Conservation (phyloP, 1,140 invertebrate species). For the Pseudomyrmex dendroicus region DNA sequence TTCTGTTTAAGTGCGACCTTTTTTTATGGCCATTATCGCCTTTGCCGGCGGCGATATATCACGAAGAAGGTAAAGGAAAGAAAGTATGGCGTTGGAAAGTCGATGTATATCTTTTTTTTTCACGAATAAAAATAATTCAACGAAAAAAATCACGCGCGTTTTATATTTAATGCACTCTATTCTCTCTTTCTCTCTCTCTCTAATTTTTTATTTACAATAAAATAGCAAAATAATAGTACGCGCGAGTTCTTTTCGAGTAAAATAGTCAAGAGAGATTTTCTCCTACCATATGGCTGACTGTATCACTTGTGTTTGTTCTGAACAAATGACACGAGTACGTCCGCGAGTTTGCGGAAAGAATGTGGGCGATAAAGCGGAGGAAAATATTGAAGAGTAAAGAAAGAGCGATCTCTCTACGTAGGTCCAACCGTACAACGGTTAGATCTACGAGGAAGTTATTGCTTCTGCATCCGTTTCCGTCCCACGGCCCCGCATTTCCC, state of each 20-base stretch:
- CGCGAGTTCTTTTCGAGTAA: background rate
- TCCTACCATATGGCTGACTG: background rate
- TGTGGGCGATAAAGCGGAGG: background rate
- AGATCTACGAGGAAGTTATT: constrained; percentile 73
- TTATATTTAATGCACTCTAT: background rate
- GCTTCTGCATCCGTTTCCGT: constrained; percentile 81
- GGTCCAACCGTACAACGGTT: constrained; percentile 57
- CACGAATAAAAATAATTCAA: too few relatives aligned
- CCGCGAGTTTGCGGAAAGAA: constrained; percentile 12
- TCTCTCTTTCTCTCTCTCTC: background rate
- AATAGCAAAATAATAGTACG: background rate
- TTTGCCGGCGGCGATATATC: constrained; percentile 16
- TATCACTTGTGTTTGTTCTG: background rate
- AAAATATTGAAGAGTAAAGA: constrained; percentile 45
- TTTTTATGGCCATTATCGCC: background rate
- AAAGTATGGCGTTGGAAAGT: background rate
- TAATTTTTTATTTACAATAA: background rate
- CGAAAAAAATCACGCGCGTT: background rate
- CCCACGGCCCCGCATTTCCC: constrained; percentile 75
- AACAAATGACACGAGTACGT: constrained; percentile 7
- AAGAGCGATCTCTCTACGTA: constrained; percentile 39
- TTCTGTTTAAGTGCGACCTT: constrained; percentile 18
- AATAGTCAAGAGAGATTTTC: background rate
- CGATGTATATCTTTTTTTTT: background rate
- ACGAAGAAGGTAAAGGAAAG: background rate